Percentiles rank a stretch among this genome's conserved stretches.
These are phyloP conservation scores for Choristoneura rosaceana DNA, from an alignment of 2,888 invertebrate species.

Conservation along the genomic window DNA sequence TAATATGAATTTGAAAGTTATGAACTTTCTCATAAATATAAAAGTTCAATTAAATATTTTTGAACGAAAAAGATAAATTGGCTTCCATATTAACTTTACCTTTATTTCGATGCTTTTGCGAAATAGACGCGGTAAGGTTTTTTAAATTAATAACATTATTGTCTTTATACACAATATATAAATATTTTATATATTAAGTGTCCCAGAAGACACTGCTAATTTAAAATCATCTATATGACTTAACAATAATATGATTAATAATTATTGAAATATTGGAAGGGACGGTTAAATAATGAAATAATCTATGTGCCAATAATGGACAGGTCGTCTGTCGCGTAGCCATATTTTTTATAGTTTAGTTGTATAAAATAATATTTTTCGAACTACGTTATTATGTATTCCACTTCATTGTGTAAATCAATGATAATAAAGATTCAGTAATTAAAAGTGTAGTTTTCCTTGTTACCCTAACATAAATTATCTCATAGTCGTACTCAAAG, in stretches of 20 bases:
- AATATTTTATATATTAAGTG: conserved; percentile 79
- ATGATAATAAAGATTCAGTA: conserved; percentile 80
- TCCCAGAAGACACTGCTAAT: conserved; percentile 67
- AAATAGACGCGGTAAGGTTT: conserved; percentile 71
- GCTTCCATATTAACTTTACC: conserved; percentile 62
- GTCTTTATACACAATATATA: conserved; percentile 80
- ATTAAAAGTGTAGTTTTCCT: conserved; percentile 57
- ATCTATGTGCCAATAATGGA: conserved; percentile 81
- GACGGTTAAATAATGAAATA: conserved; percentile 58
- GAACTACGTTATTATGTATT: conserved; percentile 76
- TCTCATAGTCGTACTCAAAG: neutral
- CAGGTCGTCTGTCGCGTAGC: conserved; percentile 72
- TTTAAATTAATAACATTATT: conserved; percentile 49
- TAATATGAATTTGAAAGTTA: conserved; percentile 26
- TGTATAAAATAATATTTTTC: conserved; percentile 74
- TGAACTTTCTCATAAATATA: conserved; percentile 23
- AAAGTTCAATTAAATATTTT: conserved; percentile 45
- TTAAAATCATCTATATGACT: conserved; percentile 26
- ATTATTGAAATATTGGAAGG: conserved; percentile 44
- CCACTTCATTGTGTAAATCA: conserved; percentile 73
- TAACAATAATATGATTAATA: conserved; percentile 36
- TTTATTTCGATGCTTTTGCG: conserved; percentile 72
- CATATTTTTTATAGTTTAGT: conserved; percentile 77
- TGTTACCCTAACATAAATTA: neutral
- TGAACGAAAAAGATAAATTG: conserved; percentile 49